These are phyloP conservation scores for Oxygymnocypris stewartii DNA, from an alignment of 2,113 vertebrate genomes.

Conservation along the genomic window DNA sequence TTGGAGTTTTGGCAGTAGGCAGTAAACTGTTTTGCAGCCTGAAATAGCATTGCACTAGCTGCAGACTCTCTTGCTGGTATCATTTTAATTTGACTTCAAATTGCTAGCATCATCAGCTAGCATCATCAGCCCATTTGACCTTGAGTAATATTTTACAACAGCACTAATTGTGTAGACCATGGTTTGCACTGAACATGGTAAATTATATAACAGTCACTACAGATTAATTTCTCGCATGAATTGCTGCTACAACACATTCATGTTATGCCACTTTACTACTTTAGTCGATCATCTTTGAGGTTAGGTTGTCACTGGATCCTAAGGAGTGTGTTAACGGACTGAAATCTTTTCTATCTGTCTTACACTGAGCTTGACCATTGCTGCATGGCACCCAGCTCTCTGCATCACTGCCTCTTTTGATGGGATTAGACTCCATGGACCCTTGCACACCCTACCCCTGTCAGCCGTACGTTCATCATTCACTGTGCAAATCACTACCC, in stretches of 20 bases:
- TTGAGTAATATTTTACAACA: not conserved
- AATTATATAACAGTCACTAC: not conserved
- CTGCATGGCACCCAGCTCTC: conserved; percentile 59
- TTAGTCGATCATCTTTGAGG: not conserved
- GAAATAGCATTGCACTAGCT: not conserved
- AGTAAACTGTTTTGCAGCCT: not conserved
- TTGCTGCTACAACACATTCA: not conserved
- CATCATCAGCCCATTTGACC: conserved; percentile 1
- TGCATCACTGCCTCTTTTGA: conserved; percentile 72
- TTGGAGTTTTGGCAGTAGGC: not conserved
- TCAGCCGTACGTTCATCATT: conserved; percentile 65
- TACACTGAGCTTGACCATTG: not conserved
- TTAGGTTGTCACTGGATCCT: conserved; percentile 19
- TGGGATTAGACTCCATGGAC: conserved; percentile 68
- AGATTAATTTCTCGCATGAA: not conserved
- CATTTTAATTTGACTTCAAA: not conserved
- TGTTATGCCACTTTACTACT: not conserved
- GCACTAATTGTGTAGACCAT: not conserved
- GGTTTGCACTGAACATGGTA: not conserved
- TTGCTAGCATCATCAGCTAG: not conserved
- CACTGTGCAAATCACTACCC: conserved; percentile 51
- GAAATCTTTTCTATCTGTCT: conserved; percentile 48
- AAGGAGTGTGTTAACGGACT: conserved; percentile 51
- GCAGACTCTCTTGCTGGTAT: not conserved
- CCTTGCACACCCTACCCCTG: conserved; percentile 56